phyloP scores from a whole-genome alignment of 2,888 invertebrate genomes.

The Dinocampus coccinellae region DNA sequence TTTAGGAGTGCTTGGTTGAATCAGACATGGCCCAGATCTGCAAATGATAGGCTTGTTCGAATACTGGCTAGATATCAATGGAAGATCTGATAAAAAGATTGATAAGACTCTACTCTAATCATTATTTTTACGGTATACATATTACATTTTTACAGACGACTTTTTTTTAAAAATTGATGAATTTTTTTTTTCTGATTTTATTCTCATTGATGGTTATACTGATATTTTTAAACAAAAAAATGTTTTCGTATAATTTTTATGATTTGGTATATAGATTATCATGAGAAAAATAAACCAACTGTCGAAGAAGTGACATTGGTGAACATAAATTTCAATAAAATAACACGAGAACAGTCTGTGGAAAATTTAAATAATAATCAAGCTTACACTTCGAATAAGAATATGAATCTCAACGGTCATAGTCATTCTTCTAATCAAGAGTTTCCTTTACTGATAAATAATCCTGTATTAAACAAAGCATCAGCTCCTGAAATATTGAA shows the following conservation, averaged over 20 bases:
- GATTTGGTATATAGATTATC: conserved; percentile 4
- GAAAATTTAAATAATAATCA: conserved; percentile 17
- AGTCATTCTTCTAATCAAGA: conserved; percentile 17
- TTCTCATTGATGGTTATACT: conserved; percentile 10
- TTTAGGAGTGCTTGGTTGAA: too few relatives aligned
- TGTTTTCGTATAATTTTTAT: conserved; percentile 18
- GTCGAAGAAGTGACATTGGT: conserved; percentile 20
- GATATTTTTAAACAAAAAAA: conserved; percentile 16
- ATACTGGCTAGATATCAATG: too few relatives aligned
- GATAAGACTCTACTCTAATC: conserved; percentile 6
- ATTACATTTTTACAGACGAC: conserved; percentile 6
- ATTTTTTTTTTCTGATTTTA: conserved; percentile 16
- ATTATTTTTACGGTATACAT: conserved; percentile 13
- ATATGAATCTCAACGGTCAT: conserved; percentile 13
- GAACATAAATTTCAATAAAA: conserved; percentile 6
- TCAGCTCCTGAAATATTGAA: conserved; percentile 13
- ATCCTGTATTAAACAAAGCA: conserved; percentile 6
- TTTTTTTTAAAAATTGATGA: background rate
- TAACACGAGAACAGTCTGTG: conserved; percentile 3
- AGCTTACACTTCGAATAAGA: conserved; percentile 11
- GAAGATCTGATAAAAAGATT: conserved; percentile 7
- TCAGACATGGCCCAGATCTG: too few relatives aligned
- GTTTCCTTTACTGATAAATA: too few relatives aligned
- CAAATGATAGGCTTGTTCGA: too few relatives aligned
- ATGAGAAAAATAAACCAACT: conserved; percentile 21